Percentiles rank a stretch among this genome's conserved stretches.
Evolutionary conservation across 1,140 invertebrate genomes (phyloP).

Genomic region (Eciton burchellii): DNA sequence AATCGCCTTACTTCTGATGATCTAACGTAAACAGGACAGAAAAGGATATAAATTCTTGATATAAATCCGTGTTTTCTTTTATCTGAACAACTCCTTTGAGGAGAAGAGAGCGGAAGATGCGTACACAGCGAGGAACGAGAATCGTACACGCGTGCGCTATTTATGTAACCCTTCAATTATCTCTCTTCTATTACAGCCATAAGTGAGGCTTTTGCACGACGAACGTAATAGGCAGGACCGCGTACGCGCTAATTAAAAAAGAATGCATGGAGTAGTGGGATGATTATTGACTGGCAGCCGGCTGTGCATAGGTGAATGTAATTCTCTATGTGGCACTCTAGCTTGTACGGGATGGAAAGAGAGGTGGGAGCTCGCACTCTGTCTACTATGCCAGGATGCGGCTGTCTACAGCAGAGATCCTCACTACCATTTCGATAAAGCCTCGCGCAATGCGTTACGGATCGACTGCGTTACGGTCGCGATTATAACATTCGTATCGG

Average conservation of each 20-base stretch:
- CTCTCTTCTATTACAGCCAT: conserved; percentile 33
- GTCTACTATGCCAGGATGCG: neutral
- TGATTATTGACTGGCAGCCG: conserved; percentile 44
- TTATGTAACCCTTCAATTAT: conserved; percentile 50
- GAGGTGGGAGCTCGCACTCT: conserved; percentile 3
- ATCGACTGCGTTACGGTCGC: neutral
- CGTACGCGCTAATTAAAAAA: conserved; percentile 58
- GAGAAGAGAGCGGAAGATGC: neutral
- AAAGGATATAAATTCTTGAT: too few species aligned
- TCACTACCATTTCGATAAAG: conserved; percentile 17
- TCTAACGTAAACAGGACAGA: too few species aligned
- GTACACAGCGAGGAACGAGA: neutral
- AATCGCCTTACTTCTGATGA: too few species aligned
- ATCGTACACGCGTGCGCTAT: conserved; percentile 15
- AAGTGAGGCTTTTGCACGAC: conserved; percentile 43
- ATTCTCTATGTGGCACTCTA: conserved; percentile 34
- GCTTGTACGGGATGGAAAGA: conserved; percentile 35
- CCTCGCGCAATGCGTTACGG: neutral
- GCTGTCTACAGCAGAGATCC: neutral
- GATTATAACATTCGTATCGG: conserved; percentile 38
- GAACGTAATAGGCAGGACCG: conserved; percentile 36
- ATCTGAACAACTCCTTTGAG: neutral
- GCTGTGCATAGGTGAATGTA: conserved; percentile 61
- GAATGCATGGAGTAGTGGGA: conserved; percentile 41
- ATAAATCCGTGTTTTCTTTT: too few species aligned